Base-by-base conservation (phyloP, 2,888 invertebrate genomes). In the Dorcus hopei region DNA sequence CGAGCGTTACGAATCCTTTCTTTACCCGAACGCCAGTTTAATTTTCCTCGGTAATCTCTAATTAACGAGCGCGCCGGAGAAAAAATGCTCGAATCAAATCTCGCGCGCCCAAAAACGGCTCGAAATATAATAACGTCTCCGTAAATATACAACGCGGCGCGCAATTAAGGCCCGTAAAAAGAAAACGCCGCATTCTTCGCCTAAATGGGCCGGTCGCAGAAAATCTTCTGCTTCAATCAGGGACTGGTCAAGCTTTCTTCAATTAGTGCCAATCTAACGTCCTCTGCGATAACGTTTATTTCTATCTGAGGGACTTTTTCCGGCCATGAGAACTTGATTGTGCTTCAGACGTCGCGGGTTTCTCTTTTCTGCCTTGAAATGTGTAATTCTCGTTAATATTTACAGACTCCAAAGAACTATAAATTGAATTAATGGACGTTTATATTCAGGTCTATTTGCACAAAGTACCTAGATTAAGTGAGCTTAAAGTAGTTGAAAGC, bases 181-280 rank as follows among this genome's bases (percentile, higher is more conserved):
- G 23, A 26, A 53, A 54, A 54, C 53, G 41, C 54, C 39, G 49
- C 54, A 54, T 54, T 58, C 54, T 54, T 58, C 49, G 33, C 49
- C 19, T 59, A 59, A 59, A 52, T 52, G 59, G 59, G 39, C 43
- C 51, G 47, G 49, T 55, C 51, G 51, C 51, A 45, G 43, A 43
- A 48, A 49, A 54, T 47, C 57, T 49, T 60, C 50, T 53, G 53
- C 52, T 54, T 60, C 60, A 60, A 60, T 60, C 60, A 57, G 38
- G 19, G 43, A 50, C 39, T 52, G 56, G 59, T 57, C 60, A 53
- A 57, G 60, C 60, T 50, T 47, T 50, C 53, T 39, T 63, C 63
- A 63, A 63, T 63, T 63, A 63, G 59, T 63, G 63, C 63, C 63
- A 63, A 61, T 63, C 63, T 52, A 57, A 54, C 52, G 54, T 57